phyloP scores from a whole-genome alignment of 2,797 vertebrate species.

The Discoglossus pictus region DNA sequence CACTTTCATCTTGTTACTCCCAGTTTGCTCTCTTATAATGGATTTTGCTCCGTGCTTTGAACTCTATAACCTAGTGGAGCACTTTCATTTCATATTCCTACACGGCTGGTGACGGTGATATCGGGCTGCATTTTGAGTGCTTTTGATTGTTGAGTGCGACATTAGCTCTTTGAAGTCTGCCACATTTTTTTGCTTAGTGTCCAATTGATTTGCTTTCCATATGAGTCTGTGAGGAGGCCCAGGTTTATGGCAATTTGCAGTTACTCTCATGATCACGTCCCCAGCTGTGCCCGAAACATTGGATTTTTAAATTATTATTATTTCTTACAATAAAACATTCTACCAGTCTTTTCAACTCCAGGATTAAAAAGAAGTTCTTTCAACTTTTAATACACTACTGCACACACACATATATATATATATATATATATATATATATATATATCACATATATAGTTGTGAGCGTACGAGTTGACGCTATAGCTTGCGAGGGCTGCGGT shows the following conservation, averaged over 20 bases:
- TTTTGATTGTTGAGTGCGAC: slow-evolving; percentile 37
- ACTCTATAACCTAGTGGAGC: slow-evolving; percentile 27
- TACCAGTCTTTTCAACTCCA: too few species aligned
- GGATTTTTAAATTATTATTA: slow-evolving; percentile 7
- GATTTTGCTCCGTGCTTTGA: slow-evolving; percentile 48
- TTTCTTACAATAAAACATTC: too few species aligned
- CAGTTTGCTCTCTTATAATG: slow-evolving; percentile 34
- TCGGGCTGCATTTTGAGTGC: slow-evolving; percentile 5
- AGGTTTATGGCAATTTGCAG: slow-evolving; percentile 4
- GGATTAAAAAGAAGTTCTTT: too few species aligned
- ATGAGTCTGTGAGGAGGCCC: neutral
- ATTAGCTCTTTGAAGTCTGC: slow-evolving; percentile 41
- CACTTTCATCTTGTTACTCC: slow-evolving; percentile 38
- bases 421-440: too few species aligned
- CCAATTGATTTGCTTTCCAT: slow-evolving; percentile 29
- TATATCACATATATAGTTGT: too few species aligned
- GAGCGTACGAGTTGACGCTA: too few species aligned
- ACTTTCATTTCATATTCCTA: slow-evolving; percentile 37
- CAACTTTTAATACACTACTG: too few species aligned
- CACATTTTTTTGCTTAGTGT: slow-evolving; percentile 32
- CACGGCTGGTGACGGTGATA: slow-evolving; percentile 27
- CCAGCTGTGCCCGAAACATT: slow-evolving; percentile 40
- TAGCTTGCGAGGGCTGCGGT: too few species aligned
- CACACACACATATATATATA: too few species aligned
- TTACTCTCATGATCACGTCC: slow-evolving; percentile 11